phyloP scores from a whole-genome alignment of 2,113 vertebrate genomes.

The Thamnaconus septentrionalis region DNA sequence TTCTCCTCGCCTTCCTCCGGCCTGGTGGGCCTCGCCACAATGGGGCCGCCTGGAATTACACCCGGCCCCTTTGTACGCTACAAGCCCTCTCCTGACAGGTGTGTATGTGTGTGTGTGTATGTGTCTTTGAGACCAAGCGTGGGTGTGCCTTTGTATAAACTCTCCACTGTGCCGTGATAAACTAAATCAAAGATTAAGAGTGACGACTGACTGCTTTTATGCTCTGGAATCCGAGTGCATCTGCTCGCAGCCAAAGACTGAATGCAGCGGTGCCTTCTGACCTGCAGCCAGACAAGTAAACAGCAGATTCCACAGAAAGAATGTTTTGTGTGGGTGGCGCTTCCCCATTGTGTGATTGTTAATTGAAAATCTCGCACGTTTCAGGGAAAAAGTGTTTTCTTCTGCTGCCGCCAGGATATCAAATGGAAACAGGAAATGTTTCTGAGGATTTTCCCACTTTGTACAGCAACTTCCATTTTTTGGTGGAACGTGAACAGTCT shows the following conservation, averaged over 20 bases:
- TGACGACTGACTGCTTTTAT: conserved; percentile 20
- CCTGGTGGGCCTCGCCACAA: conserved; percentile 46
- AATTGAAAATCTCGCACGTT: conserved; percentile 54
- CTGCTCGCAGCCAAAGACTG: conserved; percentile 15
- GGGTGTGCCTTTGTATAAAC: neutral
- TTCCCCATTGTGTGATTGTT: conserved; percentile 55
- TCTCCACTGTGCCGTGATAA: too few species aligned
- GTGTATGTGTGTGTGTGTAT: conserved; percentile 27
- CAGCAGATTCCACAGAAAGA: conserved; percentile 40
- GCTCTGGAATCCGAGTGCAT: conserved; percentile 14
- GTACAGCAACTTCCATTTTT: neutral
- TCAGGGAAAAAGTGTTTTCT: conserved; percentile 56
- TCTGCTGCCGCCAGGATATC: conserved; percentile 32
- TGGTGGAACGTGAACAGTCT: neutral
- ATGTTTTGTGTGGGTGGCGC: conserved; percentile 63
- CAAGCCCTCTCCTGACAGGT: conserved; percentile 88
- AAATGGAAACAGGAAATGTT: conserved; percentile 29
- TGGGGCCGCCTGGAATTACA: conserved; percentile 60
- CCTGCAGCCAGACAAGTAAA: conserved; percentile 49
- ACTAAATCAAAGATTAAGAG: too few species aligned
- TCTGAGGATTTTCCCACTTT: conserved; percentile 2
- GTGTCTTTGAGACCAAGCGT: conserved; percentile 44
- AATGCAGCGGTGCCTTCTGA: conserved; percentile 10
- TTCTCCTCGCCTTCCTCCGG: conserved; percentile 82
- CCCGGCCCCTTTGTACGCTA: conserved; percentile 79